Percentiles rank a stretch among this genome's conserved stretches.
Conservation (phyloP, 2,113 vertebrate species). For the Panthera uncia region DNA sequence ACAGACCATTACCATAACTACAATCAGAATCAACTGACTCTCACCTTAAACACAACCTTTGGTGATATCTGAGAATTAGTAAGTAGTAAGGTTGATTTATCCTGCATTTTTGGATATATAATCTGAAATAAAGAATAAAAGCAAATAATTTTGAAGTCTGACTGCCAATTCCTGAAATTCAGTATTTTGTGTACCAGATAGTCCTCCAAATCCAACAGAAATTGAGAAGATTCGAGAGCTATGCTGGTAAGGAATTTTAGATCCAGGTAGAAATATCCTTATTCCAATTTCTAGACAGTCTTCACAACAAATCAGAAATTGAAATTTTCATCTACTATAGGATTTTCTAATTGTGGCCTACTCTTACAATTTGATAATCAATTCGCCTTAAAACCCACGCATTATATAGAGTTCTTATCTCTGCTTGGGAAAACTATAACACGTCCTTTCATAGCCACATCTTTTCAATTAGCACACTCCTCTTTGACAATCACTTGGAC, state of each 20-base stretch:
- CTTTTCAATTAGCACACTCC: background rate
- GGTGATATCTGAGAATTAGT: background rate
- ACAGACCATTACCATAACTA: background rate
- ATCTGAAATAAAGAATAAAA: background rate
- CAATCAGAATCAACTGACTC: background rate
- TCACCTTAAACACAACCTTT: background rate
- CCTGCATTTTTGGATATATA: background rate
- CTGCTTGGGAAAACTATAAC: background rate
- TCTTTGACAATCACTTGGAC: conserved; percentile 4
- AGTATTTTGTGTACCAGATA: background rate
- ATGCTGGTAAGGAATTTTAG: background rate
- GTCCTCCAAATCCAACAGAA: background rate
- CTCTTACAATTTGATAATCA: background rate
- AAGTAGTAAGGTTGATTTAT: background rate
- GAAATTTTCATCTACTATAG: background rate
- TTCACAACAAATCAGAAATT: background rate
- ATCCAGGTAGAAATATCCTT: background rate
- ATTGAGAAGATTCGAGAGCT: background rate
- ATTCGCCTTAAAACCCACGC: background rate
- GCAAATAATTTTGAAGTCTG: background rate
- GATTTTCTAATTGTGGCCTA: background rate
- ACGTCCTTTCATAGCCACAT: conserved; percentile 24
- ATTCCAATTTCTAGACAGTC: background rate
- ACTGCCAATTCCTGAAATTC: background rate
- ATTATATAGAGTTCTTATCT: background rate